A percentile compares a stretch with the other conserved stretches of the same genome.
These are phyloP conservation scores for Mycteria americana DNA, from an alignment of 2,797 vertebrate genomes.

Conservation along the genomic window DNA sequence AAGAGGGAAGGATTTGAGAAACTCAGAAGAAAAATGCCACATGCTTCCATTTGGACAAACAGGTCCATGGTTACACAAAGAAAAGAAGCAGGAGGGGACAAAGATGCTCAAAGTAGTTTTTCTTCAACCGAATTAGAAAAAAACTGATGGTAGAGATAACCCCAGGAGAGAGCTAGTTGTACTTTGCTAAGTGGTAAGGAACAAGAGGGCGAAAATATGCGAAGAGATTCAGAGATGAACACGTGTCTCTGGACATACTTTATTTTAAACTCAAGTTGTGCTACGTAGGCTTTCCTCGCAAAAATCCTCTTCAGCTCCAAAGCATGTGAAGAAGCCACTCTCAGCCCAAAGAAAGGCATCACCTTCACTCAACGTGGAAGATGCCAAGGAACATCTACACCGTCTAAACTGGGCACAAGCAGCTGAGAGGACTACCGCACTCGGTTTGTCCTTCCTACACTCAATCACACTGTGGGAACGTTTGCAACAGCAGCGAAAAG, in stretches of 20 bases:
- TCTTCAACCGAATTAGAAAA: neutral
- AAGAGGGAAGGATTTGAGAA: neutral
- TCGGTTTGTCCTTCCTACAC: neutral
- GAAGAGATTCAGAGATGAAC: neutral
- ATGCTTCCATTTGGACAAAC: neutral
- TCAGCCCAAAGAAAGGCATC: neutral
- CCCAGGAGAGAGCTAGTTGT: neutral
- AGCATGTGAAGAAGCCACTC: neutral
- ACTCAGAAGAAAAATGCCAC: fast-evolving
- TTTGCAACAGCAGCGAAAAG: neutral
- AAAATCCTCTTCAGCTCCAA: neutral
- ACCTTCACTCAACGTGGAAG: neutral
- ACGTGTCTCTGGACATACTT: neutral
- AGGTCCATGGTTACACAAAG: neutral
- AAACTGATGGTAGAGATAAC: neutral
- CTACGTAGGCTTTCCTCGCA: neutral
- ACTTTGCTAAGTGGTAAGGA: neutral
- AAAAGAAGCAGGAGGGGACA: neutral
- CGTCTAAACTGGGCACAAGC: neutral
- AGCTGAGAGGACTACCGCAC: neutral
- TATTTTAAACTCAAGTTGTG: neutral
- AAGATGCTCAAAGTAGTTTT: neutral
- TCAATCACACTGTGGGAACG: neutral
- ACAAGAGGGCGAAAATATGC: neutral
- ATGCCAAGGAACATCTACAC: neutral